Evolutionary conservation across 2,888 invertebrate genomes (phyloP).

Genomic region (Panorpa germanica): DNA sequence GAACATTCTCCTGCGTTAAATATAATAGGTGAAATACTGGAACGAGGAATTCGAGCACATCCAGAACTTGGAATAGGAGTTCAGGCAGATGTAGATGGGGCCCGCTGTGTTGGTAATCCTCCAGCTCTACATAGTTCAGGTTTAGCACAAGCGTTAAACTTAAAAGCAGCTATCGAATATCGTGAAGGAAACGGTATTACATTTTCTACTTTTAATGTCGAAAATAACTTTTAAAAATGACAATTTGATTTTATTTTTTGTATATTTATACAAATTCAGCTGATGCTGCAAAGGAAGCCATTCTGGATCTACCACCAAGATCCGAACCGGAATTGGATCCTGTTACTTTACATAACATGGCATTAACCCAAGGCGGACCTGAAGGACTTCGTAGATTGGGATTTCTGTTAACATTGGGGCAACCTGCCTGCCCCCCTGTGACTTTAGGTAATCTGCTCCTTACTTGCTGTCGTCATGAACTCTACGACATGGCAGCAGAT

Average conservation of each 20-base stretch:
- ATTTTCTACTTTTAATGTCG: neutral
- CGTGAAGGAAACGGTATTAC: conserved; percentile 64
- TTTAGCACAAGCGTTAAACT: conserved; percentile 92
- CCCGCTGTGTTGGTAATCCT: conserved; percentile 91
- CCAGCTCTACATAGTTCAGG: conserved; percentile 87
- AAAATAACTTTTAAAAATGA: neutral
- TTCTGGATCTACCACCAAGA: conserved; percentile 80
- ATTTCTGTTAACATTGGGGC: conserved; percentile 86
- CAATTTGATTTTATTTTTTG: conserved; percentile 1
- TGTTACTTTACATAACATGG: conserved; percentile 93
- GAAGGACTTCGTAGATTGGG: conserved; percentile 64
- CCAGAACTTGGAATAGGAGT: conserved; percentile 95
- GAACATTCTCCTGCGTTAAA: conserved; percentile 87
- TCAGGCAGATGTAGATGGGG: conserved; percentile 59
- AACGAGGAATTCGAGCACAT: conserved; percentile 88
- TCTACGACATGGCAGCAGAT: conserved; percentile 94
- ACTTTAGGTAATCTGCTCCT: conserved; percentile 91
- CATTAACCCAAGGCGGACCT: conserved; percentile 79
- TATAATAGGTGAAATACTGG: conserved; percentile 91
- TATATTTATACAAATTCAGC: conserved; percentile 29
- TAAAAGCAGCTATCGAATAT: conserved; percentile 97
- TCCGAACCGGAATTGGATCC: conserved; percentile 95
- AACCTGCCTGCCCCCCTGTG: conserved; percentile 76
- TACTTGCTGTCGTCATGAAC: conserved; percentile 92
- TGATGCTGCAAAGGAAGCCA: conserved; percentile 70